Conservation (phyloP, 2,797 vertebrate genomes). For the Aplochiton taeniatus region DNA sequence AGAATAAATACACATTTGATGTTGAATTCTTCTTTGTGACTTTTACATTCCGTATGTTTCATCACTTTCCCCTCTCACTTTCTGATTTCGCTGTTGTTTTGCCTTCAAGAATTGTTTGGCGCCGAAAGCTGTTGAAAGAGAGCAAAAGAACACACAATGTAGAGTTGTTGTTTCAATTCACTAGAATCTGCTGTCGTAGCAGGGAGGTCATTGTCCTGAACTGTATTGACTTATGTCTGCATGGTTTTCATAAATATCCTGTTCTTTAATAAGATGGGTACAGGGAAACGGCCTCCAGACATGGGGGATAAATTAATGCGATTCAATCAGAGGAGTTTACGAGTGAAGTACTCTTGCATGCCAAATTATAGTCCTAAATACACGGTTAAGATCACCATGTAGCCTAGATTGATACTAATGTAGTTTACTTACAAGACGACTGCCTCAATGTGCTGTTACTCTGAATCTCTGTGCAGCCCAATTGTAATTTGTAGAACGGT, state of each 20-base stretch:
- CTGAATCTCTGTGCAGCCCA: slow-evolving; percentile 55
- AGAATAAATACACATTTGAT: slow-evolving; percentile 14
- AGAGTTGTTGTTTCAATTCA: slow-evolving; percentile 41
- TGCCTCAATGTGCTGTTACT: slow-evolving; percentile 50
- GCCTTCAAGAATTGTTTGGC: slow-evolving; percentile 34
- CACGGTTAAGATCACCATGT: slow-evolving; percentile 47
- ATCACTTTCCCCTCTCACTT: slow-evolving; percentile 17
- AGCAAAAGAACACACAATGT: slow-evolving; percentile 39
- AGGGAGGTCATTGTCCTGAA: slow-evolving; percentile 41
- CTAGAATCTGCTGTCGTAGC: slow-evolving; percentile 50
- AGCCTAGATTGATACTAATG: slow-evolving; percentile 48
- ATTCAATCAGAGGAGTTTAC: slow-evolving; percentile 51
- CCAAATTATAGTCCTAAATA: slow-evolving; percentile 55
- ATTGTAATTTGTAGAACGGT: slow-evolving; percentile 54
- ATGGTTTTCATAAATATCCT: slow-evolving; percentile 47
- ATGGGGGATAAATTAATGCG: slow-evolving; percentile 36
- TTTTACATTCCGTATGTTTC: slow-evolving; percentile 20
- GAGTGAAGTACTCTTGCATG: slow-evolving; percentile 70
- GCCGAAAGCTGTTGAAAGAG: slow-evolving; percentile 34
- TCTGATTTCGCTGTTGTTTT: slow-evolving; percentile 15
- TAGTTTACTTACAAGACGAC: slow-evolving; percentile 40
- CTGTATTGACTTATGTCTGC: slow-evolving; percentile 54
- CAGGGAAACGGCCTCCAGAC: slow-evolving; percentile 43
- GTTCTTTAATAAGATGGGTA: slow-evolving; percentile 44
- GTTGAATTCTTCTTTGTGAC: neutral